Evolutionary conservation across 2,797 vertebrate genomes (phyloP).

Genomic region (Glyptemys insculpta): DNA sequence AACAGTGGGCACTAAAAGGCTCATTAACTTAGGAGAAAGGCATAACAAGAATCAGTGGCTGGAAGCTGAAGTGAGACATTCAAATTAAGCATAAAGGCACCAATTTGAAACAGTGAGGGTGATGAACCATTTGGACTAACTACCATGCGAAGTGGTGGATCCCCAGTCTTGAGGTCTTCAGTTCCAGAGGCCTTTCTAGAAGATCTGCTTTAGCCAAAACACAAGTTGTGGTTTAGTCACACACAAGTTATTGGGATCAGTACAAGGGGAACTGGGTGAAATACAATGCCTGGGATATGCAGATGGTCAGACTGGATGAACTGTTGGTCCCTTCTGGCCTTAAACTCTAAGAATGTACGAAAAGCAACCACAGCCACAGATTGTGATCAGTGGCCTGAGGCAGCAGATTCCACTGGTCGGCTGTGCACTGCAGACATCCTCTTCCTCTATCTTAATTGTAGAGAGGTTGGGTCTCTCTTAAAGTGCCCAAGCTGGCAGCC

Average conservation of each 20-base stretch:
- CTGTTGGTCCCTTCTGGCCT: conserved; percentile 2
- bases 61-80: conserved; percentile 32
- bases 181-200: too few relatives aligned
- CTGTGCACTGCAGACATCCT: neutral
- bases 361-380: neutral
- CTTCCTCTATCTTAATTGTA: neutral
- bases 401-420: conserved; percentile 35
- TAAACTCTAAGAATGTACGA: neutral
- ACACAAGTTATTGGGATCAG: neutral
- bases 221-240: too few relatives aligned
- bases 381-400: neutral
- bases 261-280: too few relatives aligned
- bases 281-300: too few relatives aligned
- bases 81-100: conserved; percentile 39
- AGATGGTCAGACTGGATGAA: neutral
- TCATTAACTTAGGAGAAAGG: conserved; percentile 56
- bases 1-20: conserved; percentile 48
- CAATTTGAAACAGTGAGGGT: conserved; percentile 7
- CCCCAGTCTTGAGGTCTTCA: neutral
- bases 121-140: conserved; percentile 59
- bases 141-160: conserved; percentile 44
- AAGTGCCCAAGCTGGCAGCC: conserved; percentile 66
- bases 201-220: too few relatives aligned
- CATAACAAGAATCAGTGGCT: conserved; percentile 5
- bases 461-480: conserved; percentile 40